Base-by-base conservation (phyloP, 2,888 invertebrate genomes). In the Lycia hirtaria region DNA sequence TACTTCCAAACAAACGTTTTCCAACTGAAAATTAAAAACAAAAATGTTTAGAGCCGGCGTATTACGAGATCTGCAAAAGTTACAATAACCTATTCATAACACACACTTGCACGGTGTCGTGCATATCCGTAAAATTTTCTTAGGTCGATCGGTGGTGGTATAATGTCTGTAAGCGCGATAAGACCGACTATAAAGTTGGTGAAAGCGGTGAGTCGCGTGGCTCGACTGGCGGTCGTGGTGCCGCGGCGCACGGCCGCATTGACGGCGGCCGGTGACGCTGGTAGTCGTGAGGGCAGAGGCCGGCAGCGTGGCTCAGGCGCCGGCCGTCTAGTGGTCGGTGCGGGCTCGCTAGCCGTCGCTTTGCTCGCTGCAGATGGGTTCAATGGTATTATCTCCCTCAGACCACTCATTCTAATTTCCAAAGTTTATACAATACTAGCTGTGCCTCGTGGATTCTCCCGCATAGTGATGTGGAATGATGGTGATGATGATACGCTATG, bases 341-440 rank as follows among this genome's bases (percentile, higher is more conserved):
- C 77, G 3, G 82, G 83, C 43, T 73, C 86, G 0, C 41, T 88
- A 10, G 85, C 83, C 4, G 69, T 90, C 3, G 84, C 88, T 0
- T 71, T 90, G 26, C 72, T 90, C 0, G 89, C 90, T 24, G 89
- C 88, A 37, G 87, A 88, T 63, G 78, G 78, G 30, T 90, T 80
- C 61, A 90, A 89, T 69, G 90, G 90, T 89, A 74, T 40, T 4
- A 3, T 22, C 40, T 4, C 10, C 9, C 14, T n/a, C 17, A 0
- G 1, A 5, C 15, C 28, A 17, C 10, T 26, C 17, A 20, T 52
- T 0, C 1, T 43, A 28, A 6, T 14, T 20, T n/a, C 20, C 37
- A 10, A 6, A 38, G 37, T 20, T 20, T n/a, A n/a, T n/a, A n/a
- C n/a, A n/a, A n/a, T n/a, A n/a, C n/a, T n/a, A n/a, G n/a, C n/a